A percentile compares a stretch with the other conserved stretches of the same genome.
Conservation (phyloP, 2,888 invertebrate species). For the Phaedon cochleariae region DNA sequence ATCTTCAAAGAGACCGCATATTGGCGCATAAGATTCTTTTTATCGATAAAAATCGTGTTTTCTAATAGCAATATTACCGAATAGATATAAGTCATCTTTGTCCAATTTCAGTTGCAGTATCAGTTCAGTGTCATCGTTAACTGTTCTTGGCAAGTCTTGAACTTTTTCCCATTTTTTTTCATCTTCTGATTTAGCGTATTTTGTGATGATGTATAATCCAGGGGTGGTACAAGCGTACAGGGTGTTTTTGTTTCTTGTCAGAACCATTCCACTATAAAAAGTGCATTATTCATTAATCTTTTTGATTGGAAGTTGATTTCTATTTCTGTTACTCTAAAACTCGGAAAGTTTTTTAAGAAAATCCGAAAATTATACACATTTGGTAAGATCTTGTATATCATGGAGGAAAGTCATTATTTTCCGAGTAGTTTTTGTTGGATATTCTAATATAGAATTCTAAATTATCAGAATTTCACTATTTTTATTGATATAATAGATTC, state of each 20-base stretch:
- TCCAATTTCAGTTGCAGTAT: constrained; percentile 86
- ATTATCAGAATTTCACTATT: neutral
- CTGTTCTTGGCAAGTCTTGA: constrained; percentile 70
- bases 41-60: too few species aligned
- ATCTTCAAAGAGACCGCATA: too few species aligned
- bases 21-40: too few species aligned
- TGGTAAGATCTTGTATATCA: too few species aligned
- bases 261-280: constrained; percentile 69
- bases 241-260: constrained; percentile 72
- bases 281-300: neutral
- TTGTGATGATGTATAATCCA: constrained; percentile 66
- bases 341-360: too few species aligned
- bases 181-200: constrained; percentile 61
- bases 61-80: constrained; percentile 72
- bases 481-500: neutral
- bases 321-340: too few species aligned
- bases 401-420: too few species aligned
- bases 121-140: constrained; percentile 78
- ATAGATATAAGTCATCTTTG: constrained; percentile 79
- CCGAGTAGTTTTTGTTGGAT: too few species aligned
- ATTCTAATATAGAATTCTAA: too few species aligned
- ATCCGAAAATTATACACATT: too few species aligned
- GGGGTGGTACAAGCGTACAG: constrained; percentile 77
- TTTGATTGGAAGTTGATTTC: too few species aligned
- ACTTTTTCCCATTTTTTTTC: constrained; percentile 70